Conservation (phyloP, 1,140 invertebrate species). For the Lepidurus couesii region DNA sequence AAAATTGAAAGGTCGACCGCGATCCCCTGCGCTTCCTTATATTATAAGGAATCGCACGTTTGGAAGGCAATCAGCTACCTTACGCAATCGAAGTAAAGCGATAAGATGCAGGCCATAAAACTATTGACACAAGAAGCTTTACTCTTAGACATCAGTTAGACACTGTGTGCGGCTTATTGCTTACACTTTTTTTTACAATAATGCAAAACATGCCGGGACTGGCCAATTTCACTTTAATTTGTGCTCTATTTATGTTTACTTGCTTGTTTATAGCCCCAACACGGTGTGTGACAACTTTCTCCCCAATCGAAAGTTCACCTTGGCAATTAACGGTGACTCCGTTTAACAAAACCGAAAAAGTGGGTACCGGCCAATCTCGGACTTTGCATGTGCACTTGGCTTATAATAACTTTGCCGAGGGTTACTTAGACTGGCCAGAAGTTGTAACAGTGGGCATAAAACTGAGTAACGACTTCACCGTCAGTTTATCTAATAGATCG, state of each 20-base stretch:
- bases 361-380: neutral
- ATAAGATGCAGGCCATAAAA: too few species aligned
- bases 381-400: neutral
- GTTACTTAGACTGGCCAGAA: neutral
- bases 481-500: neutral
- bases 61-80: too few species aligned
- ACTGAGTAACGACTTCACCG: neutral
- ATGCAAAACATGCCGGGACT: constrained; percentile 36
- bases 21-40: too few species aligned
- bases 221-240: neutral
- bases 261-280: neutral
- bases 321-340: neutral
- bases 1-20: too few species aligned
- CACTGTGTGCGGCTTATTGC: constrained; percentile 34
- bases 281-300: neutral
- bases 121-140: too few species aligned
- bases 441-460: neutral
- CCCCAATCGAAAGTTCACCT: neutral
- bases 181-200: constrained; percentile 33
- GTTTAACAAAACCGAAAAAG: neutral
- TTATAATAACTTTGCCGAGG: neutral
- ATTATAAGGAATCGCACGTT: too few species aligned
- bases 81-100: too few species aligned
- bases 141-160: constrained; percentile 11
- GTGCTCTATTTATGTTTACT: neutral